phyloP scores from a whole-genome alignment of 2,888 invertebrate genomes.

The Dastarcus helophoroides region DNA sequence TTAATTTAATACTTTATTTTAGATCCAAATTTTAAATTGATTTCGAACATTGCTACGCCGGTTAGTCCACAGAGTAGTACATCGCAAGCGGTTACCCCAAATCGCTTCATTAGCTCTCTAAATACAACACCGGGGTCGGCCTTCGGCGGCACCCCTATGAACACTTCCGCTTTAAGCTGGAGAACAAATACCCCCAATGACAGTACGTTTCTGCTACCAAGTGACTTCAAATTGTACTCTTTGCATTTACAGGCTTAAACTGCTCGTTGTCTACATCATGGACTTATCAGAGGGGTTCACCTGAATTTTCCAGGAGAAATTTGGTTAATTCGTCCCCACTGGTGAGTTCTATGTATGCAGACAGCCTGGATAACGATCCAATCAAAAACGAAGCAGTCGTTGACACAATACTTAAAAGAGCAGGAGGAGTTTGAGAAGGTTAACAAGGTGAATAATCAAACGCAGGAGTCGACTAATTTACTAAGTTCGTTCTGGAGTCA shows the following conservation, averaged over 20 bases:
- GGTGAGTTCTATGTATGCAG: conserved; percentile 2
- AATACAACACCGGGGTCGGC: conserved; percentile 9
- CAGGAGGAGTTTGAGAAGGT: conserved; percentile 30
- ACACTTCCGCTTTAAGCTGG: conserved; percentile 34
- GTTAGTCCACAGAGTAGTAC: background rate
- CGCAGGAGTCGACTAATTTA: conserved; percentile 39
- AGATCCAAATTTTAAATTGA: conserved; percentile 4
- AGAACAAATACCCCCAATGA: conserved; percentile 28
- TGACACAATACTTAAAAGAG: conserved; percentile 39
- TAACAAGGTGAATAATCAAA: conserved; percentile 22
- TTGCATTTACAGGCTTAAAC: conserved; percentile 21
- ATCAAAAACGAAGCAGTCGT: too few species aligned
- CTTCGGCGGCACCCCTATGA: conserved; percentile 27
- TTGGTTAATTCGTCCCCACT: conserved; percentile 5
- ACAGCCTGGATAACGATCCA: conserved; percentile 18
- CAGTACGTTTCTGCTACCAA: conserved; percentile 19
- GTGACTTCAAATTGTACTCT: background rate
- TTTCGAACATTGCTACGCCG: background rate
- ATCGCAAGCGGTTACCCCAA: conserved; percentile 4
- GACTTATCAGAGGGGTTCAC: conserved; percentile 30
- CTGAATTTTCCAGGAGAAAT: conserved; percentile 18
- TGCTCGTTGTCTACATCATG: conserved; percentile 30
- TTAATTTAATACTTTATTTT: too few species aligned
- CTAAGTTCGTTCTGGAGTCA: conserved; percentile 46
- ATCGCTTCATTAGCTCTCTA: background rate